These are phyloP conservation scores for Oreochromis aureus DNA, from an alignment of 2,113 vertebrate genomes.

Conservation along the genomic window DNA sequence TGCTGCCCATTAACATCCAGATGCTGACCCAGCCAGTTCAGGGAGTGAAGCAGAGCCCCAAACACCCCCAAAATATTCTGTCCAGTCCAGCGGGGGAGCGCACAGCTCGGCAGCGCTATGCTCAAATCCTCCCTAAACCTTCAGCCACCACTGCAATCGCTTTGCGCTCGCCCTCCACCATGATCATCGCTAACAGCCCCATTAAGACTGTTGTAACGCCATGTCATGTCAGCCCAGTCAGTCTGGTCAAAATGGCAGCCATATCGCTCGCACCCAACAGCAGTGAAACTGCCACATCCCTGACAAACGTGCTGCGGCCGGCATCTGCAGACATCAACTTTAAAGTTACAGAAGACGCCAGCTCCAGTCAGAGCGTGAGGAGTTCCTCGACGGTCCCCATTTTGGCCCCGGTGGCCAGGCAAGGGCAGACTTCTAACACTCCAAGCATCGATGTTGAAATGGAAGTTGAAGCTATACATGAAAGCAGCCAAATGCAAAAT, in stretches of 20 bases:
- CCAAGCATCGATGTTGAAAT: conserved; percentile 82
- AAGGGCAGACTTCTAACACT: conserved; percentile 36
- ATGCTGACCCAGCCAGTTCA: conserved; percentile 93
- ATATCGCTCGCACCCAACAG: conserved; percentile 85
- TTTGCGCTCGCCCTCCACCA: conserved; percentile 88
- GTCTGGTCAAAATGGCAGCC: conserved; percentile 92
- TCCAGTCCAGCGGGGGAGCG: conserved; percentile 86
- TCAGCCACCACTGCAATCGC: conserved; percentile 81
- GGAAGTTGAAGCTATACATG: conserved; percentile 80
- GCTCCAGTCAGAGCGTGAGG: conserved; percentile 74
- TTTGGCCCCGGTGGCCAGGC: conserved; percentile 76
- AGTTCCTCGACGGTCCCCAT: conserved; percentile 80
- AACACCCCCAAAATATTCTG: conserved; percentile 83
- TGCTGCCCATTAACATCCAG: conserved; percentile 91
- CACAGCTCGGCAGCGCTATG: conserved; percentile 87
- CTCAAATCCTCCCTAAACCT: conserved; percentile 95
- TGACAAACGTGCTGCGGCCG: conserved; percentile 73
- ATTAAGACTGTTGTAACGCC: conserved; percentile 92
- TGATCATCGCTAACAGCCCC: conserved; percentile 91
- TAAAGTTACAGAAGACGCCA: conserved; percentile 69
- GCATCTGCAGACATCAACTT: conserved; percentile 70
- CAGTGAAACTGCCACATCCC: conserved; percentile 56
- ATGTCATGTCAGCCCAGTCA: conserved; percentile 87
- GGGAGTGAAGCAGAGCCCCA: conserved; percentile 86
- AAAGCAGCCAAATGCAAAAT: conserved; percentile 68